A percentile compares a stretch with the other conserved stretches of the same genome.
These are phyloP conservation scores for Linnaemya tessellans DNA, from an alignment of 2,888 invertebrate genomes.

Conservation along the genomic window DNA sequence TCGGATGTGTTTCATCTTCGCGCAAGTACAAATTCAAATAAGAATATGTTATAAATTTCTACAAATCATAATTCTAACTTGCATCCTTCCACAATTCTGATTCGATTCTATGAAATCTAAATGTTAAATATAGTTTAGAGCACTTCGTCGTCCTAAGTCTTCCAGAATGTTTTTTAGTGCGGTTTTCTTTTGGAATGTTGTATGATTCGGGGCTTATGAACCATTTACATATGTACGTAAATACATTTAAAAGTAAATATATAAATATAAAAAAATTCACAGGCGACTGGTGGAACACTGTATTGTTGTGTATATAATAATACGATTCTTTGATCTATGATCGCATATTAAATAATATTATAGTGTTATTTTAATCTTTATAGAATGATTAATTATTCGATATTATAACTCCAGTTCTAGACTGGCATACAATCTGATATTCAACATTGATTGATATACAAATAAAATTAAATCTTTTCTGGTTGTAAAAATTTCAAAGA, in stretches of 20 bases:
- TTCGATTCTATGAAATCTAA: too few species aligned
- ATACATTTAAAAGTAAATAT: not conserved
- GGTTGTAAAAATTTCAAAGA: conserved; percentile 46
- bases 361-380: not conserved
- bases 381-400: not conserved
- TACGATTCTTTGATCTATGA: not conserved
- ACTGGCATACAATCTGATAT: conserved; percentile 22
- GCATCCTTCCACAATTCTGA: too few species aligned
- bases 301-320: conserved; percentile 30
- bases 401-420: conserved; percentile 20
- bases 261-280: not conserved
- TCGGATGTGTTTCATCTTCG: too few species aligned
- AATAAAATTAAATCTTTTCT: conserved; percentile 27
- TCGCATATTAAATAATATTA: conserved; percentile 8
- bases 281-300: conserved; percentile 32
- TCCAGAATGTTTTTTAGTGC: too few species aligned
- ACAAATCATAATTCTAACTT: too few species aligned
- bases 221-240: too few species aligned
- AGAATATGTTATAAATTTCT: too few species aligned
- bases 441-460: conserved; percentile 17
- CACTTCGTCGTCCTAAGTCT: too few species aligned
- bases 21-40: too few species aligned
- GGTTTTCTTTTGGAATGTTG: too few species aligned
- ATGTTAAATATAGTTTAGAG: too few species aligned
- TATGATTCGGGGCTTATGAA: too few species aligned